Percentiles rank a stretch among this genome's conserved stretches.
phyloP scores from a whole-genome alignment of 2,113 vertebrate genomes.

The Reinhardtius hippoglossoides region DNA sequence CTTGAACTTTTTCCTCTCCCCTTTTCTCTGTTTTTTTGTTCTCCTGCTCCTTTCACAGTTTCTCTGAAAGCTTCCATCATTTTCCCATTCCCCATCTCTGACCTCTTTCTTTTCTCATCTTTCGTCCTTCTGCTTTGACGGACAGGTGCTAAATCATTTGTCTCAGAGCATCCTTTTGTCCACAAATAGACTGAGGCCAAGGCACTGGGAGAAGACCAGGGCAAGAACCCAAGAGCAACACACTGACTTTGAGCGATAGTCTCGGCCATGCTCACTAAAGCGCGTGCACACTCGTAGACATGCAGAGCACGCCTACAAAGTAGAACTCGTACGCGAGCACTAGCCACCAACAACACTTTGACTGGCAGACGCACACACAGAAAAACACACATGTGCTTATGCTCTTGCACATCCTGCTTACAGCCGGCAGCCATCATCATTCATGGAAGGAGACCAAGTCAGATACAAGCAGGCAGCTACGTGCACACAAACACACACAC shows the following conservation, averaged over 20 bases:
- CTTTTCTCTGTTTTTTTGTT: neutral
- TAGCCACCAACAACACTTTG: conserved; percentile 37
- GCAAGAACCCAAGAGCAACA: conserved; percentile 64
- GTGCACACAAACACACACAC: conserved; percentile 12
- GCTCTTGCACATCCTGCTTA: conserved; percentile 35
- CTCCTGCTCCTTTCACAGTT: conserved; percentile 7
- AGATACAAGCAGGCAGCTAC: conserved; percentile 38
- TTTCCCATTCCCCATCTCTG: conserved; percentile 45
- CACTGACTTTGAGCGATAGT: conserved; percentile 70
- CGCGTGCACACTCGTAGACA: conserved; percentile 36
- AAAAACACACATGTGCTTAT: conserved; percentile 18
- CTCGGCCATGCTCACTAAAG: conserved; percentile 17
- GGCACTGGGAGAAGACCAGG: conserved; percentile 45
- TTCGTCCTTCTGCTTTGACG: conserved; percentile 71
- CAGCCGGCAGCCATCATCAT: conserved; percentile 52
- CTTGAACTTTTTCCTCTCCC: conserved; percentile 31
- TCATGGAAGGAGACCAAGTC: conserved; percentile 54
- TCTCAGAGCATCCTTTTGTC: conserved; percentile 75
- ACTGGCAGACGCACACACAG: conserved; percentile 23
- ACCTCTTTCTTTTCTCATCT: conserved; percentile 71
- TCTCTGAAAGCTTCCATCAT: conserved; percentile 49
- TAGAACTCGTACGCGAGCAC: conserved; percentile 61
- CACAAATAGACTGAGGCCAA: conserved; percentile 73
- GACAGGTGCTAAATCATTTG: conserved; percentile 80
- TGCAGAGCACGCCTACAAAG: conserved; percentile 57